These are phyloP conservation scores for Phoeniculus purpureus DNA, from an alignment of 2,797 vertebrate genomes.

Conservation along the genomic window DNA sequence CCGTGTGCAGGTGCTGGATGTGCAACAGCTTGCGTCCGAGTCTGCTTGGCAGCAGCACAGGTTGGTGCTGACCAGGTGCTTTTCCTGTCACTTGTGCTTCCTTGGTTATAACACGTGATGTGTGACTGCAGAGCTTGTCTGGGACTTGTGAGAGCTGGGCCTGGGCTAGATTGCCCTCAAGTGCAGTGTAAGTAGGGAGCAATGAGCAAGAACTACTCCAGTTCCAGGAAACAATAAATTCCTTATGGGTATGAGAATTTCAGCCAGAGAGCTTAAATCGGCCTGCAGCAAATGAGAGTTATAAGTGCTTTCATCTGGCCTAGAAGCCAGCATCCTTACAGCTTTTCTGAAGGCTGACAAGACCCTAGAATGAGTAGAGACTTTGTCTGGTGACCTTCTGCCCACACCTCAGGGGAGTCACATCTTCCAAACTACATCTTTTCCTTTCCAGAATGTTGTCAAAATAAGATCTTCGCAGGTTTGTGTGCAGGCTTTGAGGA, in stretches of 20 bases:
- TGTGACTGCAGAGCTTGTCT: not conserved
- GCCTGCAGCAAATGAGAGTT: not conserved
- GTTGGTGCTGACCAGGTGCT: not conserved
- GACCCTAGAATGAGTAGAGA: not conserved
- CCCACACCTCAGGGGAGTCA: not conserved
- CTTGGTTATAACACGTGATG: not conserved
- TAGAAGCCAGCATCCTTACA: not conserved
- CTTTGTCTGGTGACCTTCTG: not conserved
- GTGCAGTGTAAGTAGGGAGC: not conserved
- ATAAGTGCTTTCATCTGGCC: not conserved
- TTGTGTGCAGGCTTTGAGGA: not conserved
- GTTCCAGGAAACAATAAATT: constrained; percentile 11
- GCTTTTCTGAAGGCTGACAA: not conserved
- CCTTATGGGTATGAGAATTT: not conserved
- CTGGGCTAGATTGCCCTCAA: not conserved
- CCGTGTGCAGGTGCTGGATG: rapidly evolving
- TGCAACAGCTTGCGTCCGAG: not conserved
- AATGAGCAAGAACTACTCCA: not conserved
- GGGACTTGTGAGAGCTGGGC: not conserved
- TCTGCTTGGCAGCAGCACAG: not conserved
- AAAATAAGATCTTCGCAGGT: not conserved
- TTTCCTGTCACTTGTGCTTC: not conserved
- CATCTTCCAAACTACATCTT: not conserved
- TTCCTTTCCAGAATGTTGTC: not conserved
- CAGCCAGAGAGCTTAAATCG: not conserved